phyloP scores from a whole-genome alignment of 2,113 vertebrate species.

The Circaetus cinerascens region DNA sequence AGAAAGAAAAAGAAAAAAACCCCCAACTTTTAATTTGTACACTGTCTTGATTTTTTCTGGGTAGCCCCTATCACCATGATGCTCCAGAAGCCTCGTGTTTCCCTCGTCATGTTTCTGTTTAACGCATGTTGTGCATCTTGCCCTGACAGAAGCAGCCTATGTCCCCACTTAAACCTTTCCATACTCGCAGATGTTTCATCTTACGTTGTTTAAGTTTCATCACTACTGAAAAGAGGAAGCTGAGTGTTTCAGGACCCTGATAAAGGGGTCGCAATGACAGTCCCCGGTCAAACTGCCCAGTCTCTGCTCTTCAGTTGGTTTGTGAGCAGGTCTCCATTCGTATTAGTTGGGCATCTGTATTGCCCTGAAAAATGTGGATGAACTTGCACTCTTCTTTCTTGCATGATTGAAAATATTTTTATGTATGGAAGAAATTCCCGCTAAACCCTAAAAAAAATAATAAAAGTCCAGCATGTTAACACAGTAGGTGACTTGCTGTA shows the following conservation, averaged over 20 bases:
- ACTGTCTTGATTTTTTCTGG: not conserved
- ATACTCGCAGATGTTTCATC: not conserved
- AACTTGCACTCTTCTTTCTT: not conserved
- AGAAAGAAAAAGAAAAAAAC: fast-evolving
- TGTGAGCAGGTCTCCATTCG: not conserved
- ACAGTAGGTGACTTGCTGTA: not conserved
- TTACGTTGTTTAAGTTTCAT: not conserved
- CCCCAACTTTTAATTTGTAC: not conserved
- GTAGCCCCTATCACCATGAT: not conserved
- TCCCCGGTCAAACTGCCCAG: not conserved
- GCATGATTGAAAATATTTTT: not conserved
- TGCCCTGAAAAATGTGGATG: not conserved
- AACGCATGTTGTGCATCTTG: not conserved
- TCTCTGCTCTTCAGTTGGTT: not conserved
- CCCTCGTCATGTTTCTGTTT: fast-evolving
- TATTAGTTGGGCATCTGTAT: not conserved
- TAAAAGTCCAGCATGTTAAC: not conserved
- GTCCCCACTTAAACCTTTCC: not conserved
- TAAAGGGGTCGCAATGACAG: fast-evolving
- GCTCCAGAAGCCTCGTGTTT: not conserved
- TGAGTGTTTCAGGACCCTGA: not conserved
- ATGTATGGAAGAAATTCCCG: not conserved
- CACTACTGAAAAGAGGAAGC: not conserved
- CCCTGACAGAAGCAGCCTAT: not conserved
- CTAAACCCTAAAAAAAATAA: not conserved